Percentiles rank a stretch among this genome's conserved stretches.
Evolutionary conservation across 2,113 vertebrate species (phyloP).

Genomic region (Zosterops borbonicus): DNA sequence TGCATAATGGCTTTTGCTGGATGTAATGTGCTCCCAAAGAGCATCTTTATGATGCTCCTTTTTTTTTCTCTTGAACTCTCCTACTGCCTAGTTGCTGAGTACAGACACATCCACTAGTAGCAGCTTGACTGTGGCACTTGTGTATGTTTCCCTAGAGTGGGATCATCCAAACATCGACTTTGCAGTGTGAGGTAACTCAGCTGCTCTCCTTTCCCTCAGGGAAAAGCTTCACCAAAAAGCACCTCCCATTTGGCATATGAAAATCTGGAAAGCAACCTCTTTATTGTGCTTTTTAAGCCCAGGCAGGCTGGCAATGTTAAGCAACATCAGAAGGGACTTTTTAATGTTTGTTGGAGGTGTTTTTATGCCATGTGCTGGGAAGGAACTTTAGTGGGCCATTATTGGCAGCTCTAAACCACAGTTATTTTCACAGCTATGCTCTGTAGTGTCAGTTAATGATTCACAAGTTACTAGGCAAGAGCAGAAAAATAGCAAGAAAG

Average conservation of each 20-base stretch:
- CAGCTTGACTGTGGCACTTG: conserved; percentile 73
- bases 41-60: conserved; percentile 25
- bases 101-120: conserved; percentile 62
- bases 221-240: conserved; percentile 47
- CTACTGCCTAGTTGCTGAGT: conserved; percentile 27
- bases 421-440: conserved; percentile 70
- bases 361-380: conserved; percentile 57
- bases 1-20: conserved; percentile 13
- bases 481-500: conserved; percentile 18
- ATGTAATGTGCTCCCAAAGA: conserved; percentile 49
- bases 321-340: conserved; percentile 41
- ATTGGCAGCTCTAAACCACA: conserved; percentile 63
- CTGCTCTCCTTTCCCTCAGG: conserved; percentile 41
- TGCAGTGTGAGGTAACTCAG: conserved; percentile 36
- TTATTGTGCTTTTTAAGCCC: conserved; percentile 34
- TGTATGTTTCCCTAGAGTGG: conserved; percentile 61
- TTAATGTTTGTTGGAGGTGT: conserved; percentile 14
- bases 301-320: conserved; percentile 36
- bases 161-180: conserved; percentile 48
- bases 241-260: conserved; percentile 56
- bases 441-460: conserved; percentile 68
- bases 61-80: conserved; percentile 63
- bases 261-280: conserved; percentile 58
- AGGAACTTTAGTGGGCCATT: conserved; percentile 57
- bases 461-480: conserved; percentile 67